Conservation (phyloP, 2,888 invertebrate genomes). For the Gnatocerus cornutus region DNA sequence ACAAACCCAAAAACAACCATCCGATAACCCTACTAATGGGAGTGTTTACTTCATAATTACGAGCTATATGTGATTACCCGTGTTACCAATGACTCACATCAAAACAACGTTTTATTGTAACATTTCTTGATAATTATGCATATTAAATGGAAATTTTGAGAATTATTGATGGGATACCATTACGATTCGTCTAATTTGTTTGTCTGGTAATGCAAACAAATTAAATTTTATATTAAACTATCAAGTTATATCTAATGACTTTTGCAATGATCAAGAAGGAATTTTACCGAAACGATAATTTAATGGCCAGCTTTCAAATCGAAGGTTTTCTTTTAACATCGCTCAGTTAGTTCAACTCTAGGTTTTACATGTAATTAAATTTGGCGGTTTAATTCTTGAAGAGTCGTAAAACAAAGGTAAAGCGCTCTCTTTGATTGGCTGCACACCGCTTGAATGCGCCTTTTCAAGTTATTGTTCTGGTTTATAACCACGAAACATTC, state of each 20-base stretch:
- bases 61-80: constrained; percentile 34
- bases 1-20: constrained; percentile 17
- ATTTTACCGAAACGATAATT: constrained; percentile 29
- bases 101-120: constrained; percentile 46
- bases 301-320: constrained; percentile 16
- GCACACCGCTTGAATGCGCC: constrained; percentile 62
- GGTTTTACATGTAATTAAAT: constrained; percentile 66
- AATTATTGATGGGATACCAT: constrained; percentile 38
- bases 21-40: constrained; percentile 23
- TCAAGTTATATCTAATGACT: constrained; percentile 33
- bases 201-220: constrained; percentile 40
- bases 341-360: constrained; percentile 1
- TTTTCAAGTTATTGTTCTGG: constrained; percentile 63
- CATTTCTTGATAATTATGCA: constrained; percentile 36
- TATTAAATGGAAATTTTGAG: constrained; percentile 39
- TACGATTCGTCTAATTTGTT: constrained; percentile 39
- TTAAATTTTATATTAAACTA: constrained; percentile 42
- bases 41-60: constrained; percentile 40
- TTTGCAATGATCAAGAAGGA: constrained; percentile 27
- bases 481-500: constrained; percentile 60
- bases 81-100: constrained; percentile 47
- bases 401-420: constrained; percentile 66
- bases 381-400: constrained; percentile 68
- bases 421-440: constrained; percentile 65
- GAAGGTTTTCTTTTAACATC: constrained; percentile 10